Evolutionary conservation across 2,888 invertebrate genomes (phyloP).

Genomic region (Fragum sueziense): DNA sequence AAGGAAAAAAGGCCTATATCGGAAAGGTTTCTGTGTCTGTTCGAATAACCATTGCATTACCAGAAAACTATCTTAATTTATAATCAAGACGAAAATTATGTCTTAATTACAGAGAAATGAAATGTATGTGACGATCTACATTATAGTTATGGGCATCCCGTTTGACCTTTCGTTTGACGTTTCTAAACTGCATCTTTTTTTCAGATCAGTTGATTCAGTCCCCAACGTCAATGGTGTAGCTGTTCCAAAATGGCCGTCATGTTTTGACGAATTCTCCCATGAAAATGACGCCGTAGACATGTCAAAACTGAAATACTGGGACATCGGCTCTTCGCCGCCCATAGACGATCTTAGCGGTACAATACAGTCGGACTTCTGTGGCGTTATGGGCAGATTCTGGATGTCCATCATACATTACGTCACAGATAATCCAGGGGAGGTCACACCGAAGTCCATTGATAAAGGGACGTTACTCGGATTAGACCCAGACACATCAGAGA

Average conservation of each 20-base stretch:
- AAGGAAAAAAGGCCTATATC: too few species aligned
- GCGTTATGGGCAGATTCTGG: constrained; percentile 2
- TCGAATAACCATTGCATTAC: too few species aligned
- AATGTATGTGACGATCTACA: too few species aligned
- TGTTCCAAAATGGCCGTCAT: constrained; percentile 1
- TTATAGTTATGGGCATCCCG: too few species aligned
- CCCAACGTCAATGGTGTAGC: neutral
- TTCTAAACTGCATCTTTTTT: too few species aligned
- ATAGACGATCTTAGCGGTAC: neutral
- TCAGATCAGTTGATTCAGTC: neutral
- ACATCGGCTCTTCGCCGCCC: neutral
- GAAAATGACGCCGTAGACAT: neutral
- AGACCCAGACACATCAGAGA: constrained; percentile 7
- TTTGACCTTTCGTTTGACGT: too few species aligned
- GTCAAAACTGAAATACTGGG: constrained; percentile 12
- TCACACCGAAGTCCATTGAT: neutral
- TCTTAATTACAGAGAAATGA: too few species aligned
- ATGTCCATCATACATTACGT: neutral
- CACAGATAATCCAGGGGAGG: neutral
- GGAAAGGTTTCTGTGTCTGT: too few species aligned
- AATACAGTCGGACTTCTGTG: neutral
- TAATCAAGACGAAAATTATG: too few species aligned
- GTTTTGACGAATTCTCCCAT: neutral
- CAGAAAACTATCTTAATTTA: too few species aligned
- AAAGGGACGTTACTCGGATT: constrained; percentile 4